A percentile compares a stretch with the other conserved stretches of the same genome.
Evolutionary conservation across 2,113 vertebrate species (phyloP).

Genomic region (Colistium nudipinnis): DNA sequence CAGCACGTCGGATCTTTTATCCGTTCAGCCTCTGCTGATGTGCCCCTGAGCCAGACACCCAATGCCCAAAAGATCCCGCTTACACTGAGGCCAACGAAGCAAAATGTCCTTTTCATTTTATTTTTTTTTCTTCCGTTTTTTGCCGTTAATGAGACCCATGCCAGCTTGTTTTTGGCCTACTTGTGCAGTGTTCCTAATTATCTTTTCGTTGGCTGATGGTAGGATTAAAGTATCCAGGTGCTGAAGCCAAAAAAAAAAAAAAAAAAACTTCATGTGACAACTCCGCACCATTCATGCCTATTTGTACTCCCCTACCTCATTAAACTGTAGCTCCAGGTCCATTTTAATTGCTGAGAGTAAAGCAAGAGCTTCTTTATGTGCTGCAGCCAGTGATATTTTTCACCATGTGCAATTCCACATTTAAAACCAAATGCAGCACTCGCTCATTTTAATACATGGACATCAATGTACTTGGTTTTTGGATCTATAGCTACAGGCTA

Average conservation of each 20-base stretch:
- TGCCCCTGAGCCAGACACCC: background rate
- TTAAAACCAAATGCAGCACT: conserved; percentile 14
- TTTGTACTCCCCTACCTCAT: conserved; percentile 38
- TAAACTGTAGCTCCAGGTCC: conserved; percentile 48
- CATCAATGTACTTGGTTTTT: conserved; percentile 23
- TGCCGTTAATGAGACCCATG: no score
- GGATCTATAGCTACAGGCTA: conserved; percentile 27
- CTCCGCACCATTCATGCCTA: background rate
- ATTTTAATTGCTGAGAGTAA: conserved; percentile 55
- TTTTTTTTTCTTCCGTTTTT: no score
- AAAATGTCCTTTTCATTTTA: no score
- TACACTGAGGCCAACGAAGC: background rate
- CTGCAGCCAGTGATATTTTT: background rate
- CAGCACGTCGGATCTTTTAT: conserved; percentile 17
- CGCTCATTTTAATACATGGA: conserved; percentile 4
- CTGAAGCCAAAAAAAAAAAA: no score
- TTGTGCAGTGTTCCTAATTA: conserved; percentile 35
- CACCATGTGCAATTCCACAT: background rate
- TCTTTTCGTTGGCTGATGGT: conserved; percentile 21
- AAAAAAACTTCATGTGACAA: conserved; percentile 17
- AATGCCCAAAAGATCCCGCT: background rate
- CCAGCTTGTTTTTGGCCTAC: background rate
- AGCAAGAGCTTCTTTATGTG: background rate
- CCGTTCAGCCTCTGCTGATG: background rate
- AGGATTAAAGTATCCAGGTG: conserved; percentile 38